These are phyloP conservation scores for Apolygus lucorum DNA, from an alignment of 1,140 invertebrate genomes.

Conservation along the genomic window DNA sequence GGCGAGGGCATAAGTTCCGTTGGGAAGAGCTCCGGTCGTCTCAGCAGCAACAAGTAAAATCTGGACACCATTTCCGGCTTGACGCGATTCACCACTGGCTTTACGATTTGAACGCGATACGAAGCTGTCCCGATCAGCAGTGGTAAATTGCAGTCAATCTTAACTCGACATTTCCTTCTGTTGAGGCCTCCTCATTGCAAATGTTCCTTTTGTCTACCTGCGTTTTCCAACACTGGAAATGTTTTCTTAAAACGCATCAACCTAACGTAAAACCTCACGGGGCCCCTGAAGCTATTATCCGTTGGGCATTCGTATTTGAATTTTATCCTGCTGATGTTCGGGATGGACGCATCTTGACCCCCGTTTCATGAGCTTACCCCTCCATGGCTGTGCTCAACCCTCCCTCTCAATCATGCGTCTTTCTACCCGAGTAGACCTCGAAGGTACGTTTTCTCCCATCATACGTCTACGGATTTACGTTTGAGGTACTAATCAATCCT, in stretches of 20 bases:
- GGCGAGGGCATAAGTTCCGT: constrained; percentile 57
- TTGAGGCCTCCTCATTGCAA: background rate
- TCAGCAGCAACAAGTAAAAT: constrained; percentile 32
- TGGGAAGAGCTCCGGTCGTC: constrained; percentile 42
- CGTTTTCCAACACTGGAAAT: background rate
- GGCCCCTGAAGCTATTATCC: background rate
- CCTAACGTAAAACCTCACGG: background rate
- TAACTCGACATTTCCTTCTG: background rate
- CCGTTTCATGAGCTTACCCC: background rate
- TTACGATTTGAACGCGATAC: background rate
- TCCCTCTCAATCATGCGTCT: no score
- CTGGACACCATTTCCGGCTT: background rate
- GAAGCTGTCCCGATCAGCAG: background rate
- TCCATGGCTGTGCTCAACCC: constrained; percentile 17
- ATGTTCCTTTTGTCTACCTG: background rate
- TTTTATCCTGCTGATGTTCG: background rate
- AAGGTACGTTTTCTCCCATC: no score
- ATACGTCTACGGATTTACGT: no score
- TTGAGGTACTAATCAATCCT: no score
- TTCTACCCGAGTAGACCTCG: no score
- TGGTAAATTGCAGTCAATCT: background rate
- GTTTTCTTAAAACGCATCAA: background rate
- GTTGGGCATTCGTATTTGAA: background rate
- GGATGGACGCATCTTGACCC: background rate
- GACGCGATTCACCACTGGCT: background rate